Percentiles rank a stretch among this genome's conserved stretches.
These are phyloP conservation scores for Alviniconcha strummeri DNA, from an alignment of 2,888 invertebrate genomes.

Conservation along the genomic window DNA sequence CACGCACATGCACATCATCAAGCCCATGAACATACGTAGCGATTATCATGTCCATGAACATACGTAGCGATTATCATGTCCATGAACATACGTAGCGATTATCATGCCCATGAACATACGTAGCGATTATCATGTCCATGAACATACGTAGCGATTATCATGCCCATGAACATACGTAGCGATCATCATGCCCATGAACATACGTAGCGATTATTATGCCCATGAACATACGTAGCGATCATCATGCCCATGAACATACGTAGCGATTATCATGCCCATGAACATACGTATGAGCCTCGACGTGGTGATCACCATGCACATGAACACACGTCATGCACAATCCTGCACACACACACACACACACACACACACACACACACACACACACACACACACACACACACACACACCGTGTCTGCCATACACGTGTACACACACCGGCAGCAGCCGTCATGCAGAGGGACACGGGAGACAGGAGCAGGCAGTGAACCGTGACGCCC, in stretches of 20 bases:
- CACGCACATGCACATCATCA: too few relatives aligned
- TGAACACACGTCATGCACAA: background rate
- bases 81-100: too few relatives aligned
- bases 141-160: too few relatives aligned
- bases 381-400: background rate
- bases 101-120: too few relatives aligned
- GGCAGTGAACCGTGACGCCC: background rate
- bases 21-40: too few relatives aligned
- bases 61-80: too few relatives aligned
- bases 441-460: background rate
- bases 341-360: background rate
- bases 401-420: background rate
- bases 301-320: background rate
- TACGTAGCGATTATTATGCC: background rate
- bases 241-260: background rate
- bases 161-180: background rate
- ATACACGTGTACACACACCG: background rate
- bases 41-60: too few relatives aligned
- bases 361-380: slow-evolving; percentile 1
- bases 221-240: background rate
- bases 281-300: background rate
- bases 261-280: background rate
- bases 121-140: too few relatives aligned
- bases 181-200: background rate
- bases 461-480: background rate